These are phyloP conservation scores for Luperina nickerlii DNA, from an alignment of 2,888 invertebrate species.

Conservation along the genomic window DNA sequence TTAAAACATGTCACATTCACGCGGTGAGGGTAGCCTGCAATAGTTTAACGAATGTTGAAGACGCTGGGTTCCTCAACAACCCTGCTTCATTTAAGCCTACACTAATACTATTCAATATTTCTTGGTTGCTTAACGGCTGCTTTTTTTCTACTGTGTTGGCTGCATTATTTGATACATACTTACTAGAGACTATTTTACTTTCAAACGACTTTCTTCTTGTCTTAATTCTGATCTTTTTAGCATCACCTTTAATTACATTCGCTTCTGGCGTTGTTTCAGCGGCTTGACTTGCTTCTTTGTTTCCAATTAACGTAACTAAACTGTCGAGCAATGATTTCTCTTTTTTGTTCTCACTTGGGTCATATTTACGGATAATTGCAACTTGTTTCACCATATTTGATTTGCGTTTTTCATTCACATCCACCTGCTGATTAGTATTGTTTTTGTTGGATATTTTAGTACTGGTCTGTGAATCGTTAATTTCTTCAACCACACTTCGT, in stretches of 20 bases:
- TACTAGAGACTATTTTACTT: constrained; percentile 48
- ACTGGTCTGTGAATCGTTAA: constrained; percentile 5
- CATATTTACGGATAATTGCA: background rate
- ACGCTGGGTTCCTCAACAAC: constrained; percentile 24
- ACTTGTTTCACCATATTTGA: background rate
- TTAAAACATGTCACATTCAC: constrained; percentile 17
- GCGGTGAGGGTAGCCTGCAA: constrained; percentile 35
- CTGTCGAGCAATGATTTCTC: constrained; percentile 19
- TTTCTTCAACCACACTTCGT: background rate
- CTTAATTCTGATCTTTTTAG: constrained; percentile 20
- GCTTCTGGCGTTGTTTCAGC: background rate
- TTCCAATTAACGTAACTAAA: constrained; percentile 15
- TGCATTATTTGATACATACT: constrained; percentile 23
- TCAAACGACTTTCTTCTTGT: constrained; percentile 37
- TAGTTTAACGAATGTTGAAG: constrained; percentile 41
- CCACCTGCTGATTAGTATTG: background rate
- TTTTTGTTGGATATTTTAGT: background rate
- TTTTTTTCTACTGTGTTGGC: background rate
- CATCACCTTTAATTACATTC: background rate
- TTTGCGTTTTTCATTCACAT: background rate
- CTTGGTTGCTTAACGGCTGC: constrained; percentile 7
- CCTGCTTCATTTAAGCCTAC: constrained; percentile 34
- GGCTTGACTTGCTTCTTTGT: background rate
- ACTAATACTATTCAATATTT: constrained; percentile 33
- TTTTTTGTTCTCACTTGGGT: background rate